Conservation (phyloP, 2,797 vertebrate species). For the Sebastiscus albofasciatus region DNA sequence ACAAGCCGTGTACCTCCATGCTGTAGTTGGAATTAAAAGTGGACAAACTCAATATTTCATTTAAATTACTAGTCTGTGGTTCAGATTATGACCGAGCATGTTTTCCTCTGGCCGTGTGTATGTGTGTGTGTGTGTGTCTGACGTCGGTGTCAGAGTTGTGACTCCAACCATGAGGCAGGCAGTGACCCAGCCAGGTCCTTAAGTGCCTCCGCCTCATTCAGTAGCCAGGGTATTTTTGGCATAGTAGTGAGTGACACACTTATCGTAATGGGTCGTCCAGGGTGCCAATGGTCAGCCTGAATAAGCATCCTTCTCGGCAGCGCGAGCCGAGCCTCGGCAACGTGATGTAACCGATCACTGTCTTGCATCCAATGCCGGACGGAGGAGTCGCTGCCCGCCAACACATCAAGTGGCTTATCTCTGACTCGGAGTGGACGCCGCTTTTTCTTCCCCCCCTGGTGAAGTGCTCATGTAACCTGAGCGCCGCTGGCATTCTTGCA, state of each 20-base stretch:
- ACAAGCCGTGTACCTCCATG: not conserved
- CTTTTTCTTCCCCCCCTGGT: not conserved
- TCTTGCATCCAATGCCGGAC: constrained; percentile 13
- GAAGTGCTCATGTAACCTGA: constrained; percentile 44
- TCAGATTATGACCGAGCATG: constrained; percentile 39
- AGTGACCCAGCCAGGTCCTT: constrained; percentile 66
- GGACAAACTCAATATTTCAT: not conserved
- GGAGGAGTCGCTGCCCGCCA: constrained; percentile 6
- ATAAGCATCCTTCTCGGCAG: constrained; percentile 55
- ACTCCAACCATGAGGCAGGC: constrained; percentile 57
- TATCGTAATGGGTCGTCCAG: constrained; percentile 65
- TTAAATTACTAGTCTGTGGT: constrained; percentile 9
- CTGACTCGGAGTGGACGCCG: constrained; percentile 1
- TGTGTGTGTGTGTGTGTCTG: not conserved
- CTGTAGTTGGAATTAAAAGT: not conserved
- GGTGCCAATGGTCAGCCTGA: constrained; percentile 65
- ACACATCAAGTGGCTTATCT: constrained; percentile 40
- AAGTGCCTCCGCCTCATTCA: constrained; percentile 67
- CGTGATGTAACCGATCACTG: constrained; percentile 40
- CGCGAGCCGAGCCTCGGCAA: constrained; percentile 11
- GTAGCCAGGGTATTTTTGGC: constrained; percentile 70
- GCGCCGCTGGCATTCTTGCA: not conserved
- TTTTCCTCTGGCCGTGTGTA: constrained; percentile 17
- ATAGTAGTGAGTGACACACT: constrained; percentile 71
- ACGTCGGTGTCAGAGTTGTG: constrained; percentile 51